These are phyloP conservation scores for Ancistrus triradiatus DNA, from an alignment of 2,113 vertebrate genomes.

Conservation along the genomic window DNA sequence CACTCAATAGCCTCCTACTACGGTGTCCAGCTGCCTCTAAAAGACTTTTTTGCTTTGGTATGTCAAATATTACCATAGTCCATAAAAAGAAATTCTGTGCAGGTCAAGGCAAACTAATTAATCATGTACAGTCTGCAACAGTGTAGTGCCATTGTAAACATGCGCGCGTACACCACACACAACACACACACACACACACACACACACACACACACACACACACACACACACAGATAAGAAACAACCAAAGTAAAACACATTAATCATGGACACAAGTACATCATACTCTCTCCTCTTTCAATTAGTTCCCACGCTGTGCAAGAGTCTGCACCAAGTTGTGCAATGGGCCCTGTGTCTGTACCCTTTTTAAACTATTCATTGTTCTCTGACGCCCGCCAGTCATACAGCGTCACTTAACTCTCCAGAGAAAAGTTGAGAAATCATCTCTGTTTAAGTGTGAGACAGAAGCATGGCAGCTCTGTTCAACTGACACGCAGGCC, in stretches of 20 bases:
- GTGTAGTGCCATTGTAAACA: slow-evolving; percentile 30
- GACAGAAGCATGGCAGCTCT: no score
- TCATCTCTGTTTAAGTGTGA: slow-evolving; percentile 25
- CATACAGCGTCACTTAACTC: slow-evolving; percentile 18
- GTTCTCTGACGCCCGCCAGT: slow-evolving; percentile 13
- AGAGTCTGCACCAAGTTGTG: slow-evolving; percentile 17
- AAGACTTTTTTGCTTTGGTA: no score
- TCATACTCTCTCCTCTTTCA: slow-evolving; percentile 2
- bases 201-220: slow-evolving; percentile 24
- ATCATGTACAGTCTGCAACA: slow-evolving; percentile 20
- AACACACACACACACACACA: slow-evolving; percentile 18
- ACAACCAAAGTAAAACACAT: slow-evolving; percentile 10
- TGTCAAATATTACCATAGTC: no score
- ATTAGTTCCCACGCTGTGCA: slow-evolving; percentile 29
- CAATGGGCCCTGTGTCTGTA: slow-evolving; percentile 16
- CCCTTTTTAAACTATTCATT: slow-evolving; percentile 15
- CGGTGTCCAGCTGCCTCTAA: no score
- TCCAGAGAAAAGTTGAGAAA: slow-evolving; percentile 38
- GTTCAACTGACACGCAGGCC: no score
- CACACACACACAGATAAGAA: slow-evolving; percentile 2
- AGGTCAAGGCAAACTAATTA: slow-evolving; percentile 13
- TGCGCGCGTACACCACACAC: no score
- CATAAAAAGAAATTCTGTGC: no score
- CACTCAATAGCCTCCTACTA: no score
- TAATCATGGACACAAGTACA: slow-evolving; percentile 13